Evolutionary conservation across 2,888 invertebrate genomes (phyloP), one percentile per base, ranked within the genome.

Genomic region (Apodemia duryi): DNA sequence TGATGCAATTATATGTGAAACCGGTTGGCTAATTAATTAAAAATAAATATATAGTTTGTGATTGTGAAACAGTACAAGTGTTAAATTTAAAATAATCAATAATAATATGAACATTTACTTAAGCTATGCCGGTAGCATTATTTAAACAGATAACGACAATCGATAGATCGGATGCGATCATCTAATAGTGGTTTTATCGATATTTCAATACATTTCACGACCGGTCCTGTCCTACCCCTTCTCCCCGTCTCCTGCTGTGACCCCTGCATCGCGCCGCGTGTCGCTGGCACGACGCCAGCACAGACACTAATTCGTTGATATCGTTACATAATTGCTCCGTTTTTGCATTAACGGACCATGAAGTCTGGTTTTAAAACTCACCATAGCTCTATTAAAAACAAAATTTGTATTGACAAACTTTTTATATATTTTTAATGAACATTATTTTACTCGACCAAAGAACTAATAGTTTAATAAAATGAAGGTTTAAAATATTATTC

Each of bases 321-420:
- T 83, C 76, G 83, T 88, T 88, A 87, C 85, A 86, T 88, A 88
- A 89, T 89, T 85, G 84, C 84, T 80, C 77, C 82, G 84, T 86
- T 88, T 88, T 86, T 86, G 76, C 78, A 72, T 73, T 73, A 77
- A 76, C 77, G 73, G 70, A 67, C 72, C 68, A 60, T 65, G 67
- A 63, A 67, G 35, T 49, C 54, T 57, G 63, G 64, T 67, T 67
- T 65, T 49, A 57, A 67, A 67, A 65, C 69, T 61, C 60, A 52
- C 65, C 62, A 61, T 60, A n/a, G 38, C 38, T 21, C 38, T 21
- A 46, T n/a, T 54, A 29, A 13, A 29, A 41, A 29, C 29, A 35
- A 57, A 21, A 52, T 49, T 49, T 49, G 10, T 5, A 49, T n/a
- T 49, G 43, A 11, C 43, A 43, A 11, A 43, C 11, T 3, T 43